Base-by-base conservation (phyloP, 2,888 invertebrate species). In the Harmothoe impar region DNA sequence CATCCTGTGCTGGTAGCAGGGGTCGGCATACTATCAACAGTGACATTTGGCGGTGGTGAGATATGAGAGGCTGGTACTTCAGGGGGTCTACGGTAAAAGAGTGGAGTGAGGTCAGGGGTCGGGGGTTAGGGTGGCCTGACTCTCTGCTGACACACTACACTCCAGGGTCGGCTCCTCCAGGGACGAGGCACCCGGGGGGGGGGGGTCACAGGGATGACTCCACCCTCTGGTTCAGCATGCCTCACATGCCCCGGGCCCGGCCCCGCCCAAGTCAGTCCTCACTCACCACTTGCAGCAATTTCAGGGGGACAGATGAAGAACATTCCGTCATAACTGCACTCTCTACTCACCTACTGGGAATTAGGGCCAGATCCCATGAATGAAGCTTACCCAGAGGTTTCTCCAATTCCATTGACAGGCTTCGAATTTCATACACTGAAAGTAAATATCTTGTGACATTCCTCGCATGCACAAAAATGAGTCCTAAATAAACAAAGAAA, bases 161-260 rank as follows among this genome's bases (percentile, higher is more conserved):
- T 15, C 29, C 72, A n/a, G 72, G 62, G 62, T 62, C 72, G 31
- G 29, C 72, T 72, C 72, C 72, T 72, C 72, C 72, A 72, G 72
- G 72, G 72, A 15, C n/a, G 62, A 62, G 62, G 20, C 62, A n/a
- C n/a, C 0, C 7, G 20, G 62, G 62, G 7, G 20, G n/a, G 62
- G 20, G 54, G 54, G 68, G n/a, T 12, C 17, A n/a, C 17, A 12
- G 68, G 15, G 68, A 25, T 72, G 29, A 43, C 43, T 43, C 72
- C 29, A 15, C 72, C 72, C 72, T 25, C 3, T n/a, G 31, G 72
- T 25, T 3, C 25, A 15, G 25, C 72, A 72, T 72, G 25, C 72
- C 72, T 72, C n/a, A 25, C 72, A 25, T 72, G 72, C 12, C 62
- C 62, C 12, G n/a, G 3, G 62, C 7, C 62, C 7, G 20, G 15